Conservation (phyloP, 2,888 invertebrate genomes). For the Lasius fuliginosus region DNA sequence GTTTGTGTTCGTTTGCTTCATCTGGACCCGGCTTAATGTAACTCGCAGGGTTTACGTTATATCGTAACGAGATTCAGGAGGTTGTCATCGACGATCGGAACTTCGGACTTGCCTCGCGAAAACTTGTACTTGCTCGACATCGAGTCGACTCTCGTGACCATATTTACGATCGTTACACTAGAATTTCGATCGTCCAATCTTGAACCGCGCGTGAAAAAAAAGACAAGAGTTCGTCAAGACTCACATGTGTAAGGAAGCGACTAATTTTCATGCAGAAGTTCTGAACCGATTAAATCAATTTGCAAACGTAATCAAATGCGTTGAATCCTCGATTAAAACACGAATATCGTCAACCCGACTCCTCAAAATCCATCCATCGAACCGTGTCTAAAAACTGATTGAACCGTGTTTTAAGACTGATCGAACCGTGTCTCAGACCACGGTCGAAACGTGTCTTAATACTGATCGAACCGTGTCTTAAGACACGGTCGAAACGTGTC, state of each 20-base stretch:
- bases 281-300: background rate
- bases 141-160: background rate
- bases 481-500: too few species aligned
- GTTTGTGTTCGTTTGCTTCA: background rate
- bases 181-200: background rate
- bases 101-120: background rate
- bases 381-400: too few species aligned
- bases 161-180: background rate
- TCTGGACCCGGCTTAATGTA: background rate
- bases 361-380: background rate
- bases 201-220: background rate
- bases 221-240: background rate
- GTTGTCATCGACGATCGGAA: background rate
- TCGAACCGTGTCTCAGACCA: too few species aligned
- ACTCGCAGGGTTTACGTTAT: background rate
- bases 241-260: background rate
- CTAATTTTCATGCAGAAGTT: background rate
- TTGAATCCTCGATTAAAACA: background rate
- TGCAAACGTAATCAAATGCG: background rate
- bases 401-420: background rate
- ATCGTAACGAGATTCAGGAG: background rate
- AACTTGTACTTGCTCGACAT: conserved; percentile 24
- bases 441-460: too few species aligned
- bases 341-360: background rate
- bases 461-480: too few species aligned